phyloP scores from a whole-genome alignment of 2,888 invertebrate species.

The Trichogramma evanescens region DNA sequence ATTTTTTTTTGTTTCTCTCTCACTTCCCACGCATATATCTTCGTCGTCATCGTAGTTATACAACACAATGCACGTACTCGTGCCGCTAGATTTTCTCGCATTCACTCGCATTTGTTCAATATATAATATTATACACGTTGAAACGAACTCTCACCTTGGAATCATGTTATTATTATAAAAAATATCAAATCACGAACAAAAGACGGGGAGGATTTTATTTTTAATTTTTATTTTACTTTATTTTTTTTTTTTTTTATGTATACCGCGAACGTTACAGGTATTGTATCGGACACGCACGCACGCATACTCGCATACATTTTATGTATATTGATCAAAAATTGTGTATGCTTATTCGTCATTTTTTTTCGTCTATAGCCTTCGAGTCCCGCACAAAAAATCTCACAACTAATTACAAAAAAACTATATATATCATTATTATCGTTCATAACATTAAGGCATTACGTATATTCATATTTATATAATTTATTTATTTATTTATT shows the following conservation, averaged over 20 bases:
- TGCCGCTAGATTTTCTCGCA: neutral
- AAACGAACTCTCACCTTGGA: slow-evolving; percentile 23
- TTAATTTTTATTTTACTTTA: too few relatives aligned
- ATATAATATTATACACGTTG: too few relatives aligned
- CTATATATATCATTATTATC: slow-evolving; percentile 42
- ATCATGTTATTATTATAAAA: slow-evolving; percentile 33
- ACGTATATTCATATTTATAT: slow-evolving; percentile 34
- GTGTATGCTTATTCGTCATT: slow-evolving; percentile 3
- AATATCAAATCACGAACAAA: slow-evolving; percentile 40
- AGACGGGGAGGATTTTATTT: slow-evolving; percentile 26
- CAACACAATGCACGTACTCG: neutral
- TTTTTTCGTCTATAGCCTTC: slow-evolving; percentile 9
- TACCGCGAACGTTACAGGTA: too few relatives aligned
- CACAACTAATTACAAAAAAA: slow-evolving; percentile 37
- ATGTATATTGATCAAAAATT: too few relatives aligned
- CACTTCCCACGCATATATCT: neutral
- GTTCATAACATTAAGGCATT: slow-evolving; percentile 46
- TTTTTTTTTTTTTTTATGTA: too few relatives aligned
- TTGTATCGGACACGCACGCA: too few relatives aligned
- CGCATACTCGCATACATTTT: too few relatives aligned
- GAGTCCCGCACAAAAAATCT: slow-evolving; percentile 11
- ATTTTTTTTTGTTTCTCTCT: neutral
- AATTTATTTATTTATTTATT: too few relatives aligned
- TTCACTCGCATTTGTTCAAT: neutral
- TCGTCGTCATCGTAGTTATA: neutral